phyloP scores from a whole-genome alignment of 2,888 invertebrate genomes.

The Heliconius sara region DNA sequence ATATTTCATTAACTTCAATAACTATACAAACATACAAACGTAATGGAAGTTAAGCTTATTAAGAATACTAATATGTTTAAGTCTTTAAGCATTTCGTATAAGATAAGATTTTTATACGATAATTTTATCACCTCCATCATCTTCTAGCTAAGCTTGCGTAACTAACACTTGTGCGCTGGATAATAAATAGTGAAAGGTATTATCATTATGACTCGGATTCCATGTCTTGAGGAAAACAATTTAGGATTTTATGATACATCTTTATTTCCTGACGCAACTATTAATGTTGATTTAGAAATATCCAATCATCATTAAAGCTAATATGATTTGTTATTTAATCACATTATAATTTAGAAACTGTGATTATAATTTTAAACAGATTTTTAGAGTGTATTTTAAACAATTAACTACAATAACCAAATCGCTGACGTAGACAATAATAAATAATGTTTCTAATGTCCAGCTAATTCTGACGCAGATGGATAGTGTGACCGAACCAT shows the following conservation, averaged over 20 bases:
- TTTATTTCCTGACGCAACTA: conserved; percentile 21
- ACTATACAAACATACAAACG: background rate
- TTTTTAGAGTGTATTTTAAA: background rate
- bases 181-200: conserved; percentile 46
- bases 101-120: background rate
- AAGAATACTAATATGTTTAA: background rate
- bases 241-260: conserved; percentile 27
- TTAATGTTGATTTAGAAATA: conserved; percentile 22
- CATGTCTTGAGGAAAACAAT: conserved; percentile 28
- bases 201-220: conserved; percentile 33
- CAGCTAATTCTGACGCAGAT: conserved; percentile 86
- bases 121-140: conserved; percentile 12
- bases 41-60: background rate
- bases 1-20: background rate
- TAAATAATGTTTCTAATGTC: conserved; percentile 63
- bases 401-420: background rate
- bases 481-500: conserved; percentile 88
- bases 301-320: conserved; percentile 10
- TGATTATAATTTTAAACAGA: background rate
- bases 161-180: conserved; percentile 37
- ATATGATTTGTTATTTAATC: conserved; percentile 1
- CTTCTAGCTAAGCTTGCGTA: conserved; percentile 36
- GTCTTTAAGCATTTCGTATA: background rate
- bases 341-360: background rate
- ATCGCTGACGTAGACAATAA: conserved; percentile 6